These are phyloP conservation scores for Lipotes vexillifer DNA, from an alignment of 2,113 vertebrate genomes.

Conservation along the genomic window DNA sequence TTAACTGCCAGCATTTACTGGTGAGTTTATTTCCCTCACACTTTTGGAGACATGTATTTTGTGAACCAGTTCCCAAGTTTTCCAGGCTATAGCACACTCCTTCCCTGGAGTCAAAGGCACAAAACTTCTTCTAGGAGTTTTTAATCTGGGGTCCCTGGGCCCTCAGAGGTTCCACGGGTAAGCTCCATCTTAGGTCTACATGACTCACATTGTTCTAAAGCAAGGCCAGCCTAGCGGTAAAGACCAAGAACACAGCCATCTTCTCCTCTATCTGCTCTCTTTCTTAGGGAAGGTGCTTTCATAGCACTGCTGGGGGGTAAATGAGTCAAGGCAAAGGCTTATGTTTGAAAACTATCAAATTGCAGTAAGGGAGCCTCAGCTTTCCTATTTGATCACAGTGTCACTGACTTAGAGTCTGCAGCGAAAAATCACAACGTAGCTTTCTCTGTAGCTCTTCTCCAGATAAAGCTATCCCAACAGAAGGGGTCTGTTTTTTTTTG, in stretches of 20 bases:
- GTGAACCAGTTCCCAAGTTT: background rate
- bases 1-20: background rate
- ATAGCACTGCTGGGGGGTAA: background rate
- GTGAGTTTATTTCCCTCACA: background rate
- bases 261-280: background rate
- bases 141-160: background rate
- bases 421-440: background rate
- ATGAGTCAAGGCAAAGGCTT: background rate
- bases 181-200: background rate
- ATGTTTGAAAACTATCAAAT: background rate
- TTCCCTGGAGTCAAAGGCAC: background rate
- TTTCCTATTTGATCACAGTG: background rate
- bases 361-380: background rate
- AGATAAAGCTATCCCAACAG: background rate
- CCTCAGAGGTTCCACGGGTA: background rate
- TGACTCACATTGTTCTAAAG: background rate
- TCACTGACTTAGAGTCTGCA: background rate
- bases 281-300: background rate
- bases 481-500: background rate
- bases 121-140: background rate
- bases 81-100: background rate
- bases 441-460: background rate
- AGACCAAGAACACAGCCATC: background rate
- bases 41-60: conserved; percentile 8
- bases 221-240: background rate